Percentiles rank a stretch among this genome's conserved stretches.
Evolutionary conservation across 2,113 vertebrate species (phyloP).

Genomic region (Carollia perspicillata): DNA sequence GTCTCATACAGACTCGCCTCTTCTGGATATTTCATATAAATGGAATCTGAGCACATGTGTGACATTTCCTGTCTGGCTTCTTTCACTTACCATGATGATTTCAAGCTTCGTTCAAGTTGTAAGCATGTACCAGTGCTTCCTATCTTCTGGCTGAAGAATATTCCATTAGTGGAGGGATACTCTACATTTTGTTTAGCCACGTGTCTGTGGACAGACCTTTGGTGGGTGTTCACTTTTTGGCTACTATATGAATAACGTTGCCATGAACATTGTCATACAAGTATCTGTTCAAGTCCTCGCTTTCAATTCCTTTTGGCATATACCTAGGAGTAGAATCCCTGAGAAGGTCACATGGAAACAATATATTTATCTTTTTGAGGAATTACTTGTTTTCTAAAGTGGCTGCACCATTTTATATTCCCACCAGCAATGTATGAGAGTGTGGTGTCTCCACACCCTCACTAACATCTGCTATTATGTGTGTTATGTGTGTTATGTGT

Average conservation of each 20-base stretch:
- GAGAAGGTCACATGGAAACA: background rate
- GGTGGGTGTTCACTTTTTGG: background rate
- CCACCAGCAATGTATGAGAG: too few relatives aligned
- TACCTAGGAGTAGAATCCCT: background rate
- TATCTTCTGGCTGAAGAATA: background rate
- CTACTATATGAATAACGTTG: background rate
- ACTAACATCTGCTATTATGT: background rate
- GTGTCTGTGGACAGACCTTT: background rate
- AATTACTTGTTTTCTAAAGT: background rate
- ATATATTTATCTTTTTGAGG: background rate
- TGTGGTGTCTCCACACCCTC: background rate
- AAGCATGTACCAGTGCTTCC: background rate
- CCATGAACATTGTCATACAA: background rate
- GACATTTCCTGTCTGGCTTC: background rate
- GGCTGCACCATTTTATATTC: background rate
- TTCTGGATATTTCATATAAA: background rate
- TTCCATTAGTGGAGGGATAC: background rate
- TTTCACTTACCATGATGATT: background rate
- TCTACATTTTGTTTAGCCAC: background rate
- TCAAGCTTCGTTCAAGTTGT: background rate
- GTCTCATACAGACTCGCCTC: background rate
- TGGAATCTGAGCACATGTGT: background rate
- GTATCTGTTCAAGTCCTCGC: background rate
- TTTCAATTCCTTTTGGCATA: background rate
- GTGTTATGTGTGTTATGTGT: background rate